Base-by-base conservation (phyloP, 2,113 vertebrate genomes). In the Glaucomys volans region DNA sequence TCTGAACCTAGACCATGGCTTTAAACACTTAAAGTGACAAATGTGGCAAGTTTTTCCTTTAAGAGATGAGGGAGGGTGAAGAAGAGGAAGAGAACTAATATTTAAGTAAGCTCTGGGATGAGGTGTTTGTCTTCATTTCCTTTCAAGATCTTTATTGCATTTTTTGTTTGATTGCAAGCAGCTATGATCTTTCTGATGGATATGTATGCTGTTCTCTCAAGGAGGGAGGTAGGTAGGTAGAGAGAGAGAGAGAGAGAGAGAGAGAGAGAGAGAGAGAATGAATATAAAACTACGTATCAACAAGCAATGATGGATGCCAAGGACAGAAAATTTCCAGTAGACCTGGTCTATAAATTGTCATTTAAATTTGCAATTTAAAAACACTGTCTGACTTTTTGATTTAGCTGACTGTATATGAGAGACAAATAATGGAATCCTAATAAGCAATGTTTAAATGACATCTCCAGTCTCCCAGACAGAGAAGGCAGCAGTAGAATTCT, bases 361-460 rank as follows among this genome's bases (percentile, higher is more conserved):
- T 97, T 97, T 98, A 97, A 98, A 98, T 98, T 97, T 97, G 97
- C 97, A 97, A 98, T 98, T 98, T 97, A 98, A 98, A 97, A 98
- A 97, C 96, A 97, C 96, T 96, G 95, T 86, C 97, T 97, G 97
- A 94, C 97, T 98, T 97, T 97, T 93, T 97, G 95, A 98, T 97
- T 98, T 97, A 95, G 96, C 96, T 96, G 96, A 97, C 95, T 94
- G 87, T 98, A 97, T 97, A 97, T 67, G 91, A 96, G 95, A 96
- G 94, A 96, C 97, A 97, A 97, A 98, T 97, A 97, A 97, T 96
- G 97, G 97, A 97, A 97, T 97, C 97, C 97, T 97, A 98, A 98
- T 98, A 97, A 97, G 95, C 96, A 96, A 95, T 94, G 97, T 87
- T 97, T 97, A 98, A 98, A 98, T 97, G 97, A 97, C 96, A 97